Evolutionary conservation across 2,797 vertebrate species (phyloP).

Genomic region (Melanotaenia boesemani): DNA sequence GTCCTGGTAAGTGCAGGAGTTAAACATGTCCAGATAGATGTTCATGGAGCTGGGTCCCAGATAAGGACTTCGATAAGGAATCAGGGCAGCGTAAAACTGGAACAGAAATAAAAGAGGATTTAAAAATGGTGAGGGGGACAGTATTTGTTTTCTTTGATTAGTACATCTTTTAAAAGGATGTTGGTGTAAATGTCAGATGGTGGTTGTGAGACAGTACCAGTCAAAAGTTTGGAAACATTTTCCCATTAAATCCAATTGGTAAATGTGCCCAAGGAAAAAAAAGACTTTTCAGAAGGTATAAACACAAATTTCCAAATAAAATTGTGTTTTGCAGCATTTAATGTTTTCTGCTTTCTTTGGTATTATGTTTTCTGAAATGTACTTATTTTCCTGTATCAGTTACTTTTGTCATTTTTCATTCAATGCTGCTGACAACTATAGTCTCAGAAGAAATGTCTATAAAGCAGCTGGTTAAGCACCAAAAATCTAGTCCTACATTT

Average conservation of each 20-base stretch:
- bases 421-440: background rate
- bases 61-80: conserved; percentile 42
- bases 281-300: too few species aligned
- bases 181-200: too few species aligned
- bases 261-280: too few species aligned
- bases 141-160: too few species aligned
- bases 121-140: background rate
- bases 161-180: too few species aligned
- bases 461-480: background rate
- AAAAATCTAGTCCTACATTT: background rate
- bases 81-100: conserved; percentile 65
- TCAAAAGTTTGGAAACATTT: too few species aligned
- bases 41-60: conserved; percentile 32
- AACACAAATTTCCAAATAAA: too few species aligned
- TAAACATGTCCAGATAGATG: conserved; percentile 74
- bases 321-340: too few species aligned
- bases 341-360: background rate
- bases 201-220: too few species aligned
- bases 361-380: background rate
- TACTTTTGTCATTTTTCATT: background rate
- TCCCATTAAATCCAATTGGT: too few species aligned
- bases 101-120: background rate
- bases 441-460: background rate
- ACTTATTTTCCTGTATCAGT: too few species aligned
- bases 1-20: conserved; percentile 76